Evolutionary conservation across 2,888 invertebrate genomes (phyloP).

Genomic region (Steromphala cineraria): DNA sequence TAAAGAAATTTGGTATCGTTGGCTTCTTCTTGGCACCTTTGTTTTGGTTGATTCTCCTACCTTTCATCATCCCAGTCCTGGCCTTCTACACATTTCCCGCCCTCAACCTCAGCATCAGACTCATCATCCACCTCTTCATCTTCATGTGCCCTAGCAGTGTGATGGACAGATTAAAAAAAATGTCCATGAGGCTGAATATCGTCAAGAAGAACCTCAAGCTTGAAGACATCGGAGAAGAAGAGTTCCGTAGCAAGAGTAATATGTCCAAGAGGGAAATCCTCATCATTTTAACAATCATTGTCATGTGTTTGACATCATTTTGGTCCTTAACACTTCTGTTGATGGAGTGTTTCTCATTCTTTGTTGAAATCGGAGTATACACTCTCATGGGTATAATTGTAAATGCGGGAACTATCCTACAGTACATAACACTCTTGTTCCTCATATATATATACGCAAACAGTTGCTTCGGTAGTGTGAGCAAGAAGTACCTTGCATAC

Average conservation of each 20-base stretch:
- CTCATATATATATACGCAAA: constrained; percentile 62
- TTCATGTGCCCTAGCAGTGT: constrained; percentile 48
- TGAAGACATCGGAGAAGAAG: constrained; percentile 33
- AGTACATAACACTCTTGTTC: constrained; percentile 63
- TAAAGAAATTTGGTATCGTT: constrained; percentile 58
- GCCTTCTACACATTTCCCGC: constrained; percentile 67
- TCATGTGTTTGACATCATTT: constrained; percentile 54
- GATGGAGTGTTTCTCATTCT: constrained; percentile 65
- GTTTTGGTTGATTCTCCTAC: constrained; percentile 57
- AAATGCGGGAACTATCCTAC: constrained; percentile 60
- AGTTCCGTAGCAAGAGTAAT: constrained; percentile 34
- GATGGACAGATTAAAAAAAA: background rate
- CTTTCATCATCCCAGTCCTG: constrained; percentile 52
- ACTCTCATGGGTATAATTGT: constrained; percentile 69
- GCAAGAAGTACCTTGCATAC: constrained; percentile 63
- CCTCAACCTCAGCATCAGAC: constrained; percentile 60
- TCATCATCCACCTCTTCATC: constrained; percentile 55
- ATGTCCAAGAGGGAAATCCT: constrained; percentile 23
- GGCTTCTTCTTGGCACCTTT: constrained; percentile 61
- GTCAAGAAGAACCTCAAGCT: constrained; percentile 29
- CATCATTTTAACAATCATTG: constrained; percentile 46
- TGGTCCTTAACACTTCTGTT: constrained; percentile 61
- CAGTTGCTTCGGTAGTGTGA: constrained; percentile 64
- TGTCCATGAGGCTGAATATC: background rate
- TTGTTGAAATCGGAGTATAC: constrained; percentile 67